A percentile compares a stretch with the other conserved stretches of the same genome.
Conservation (phyloP, 2,888 invertebrate genomes). For the Trissoscelio sp. region DNA sequence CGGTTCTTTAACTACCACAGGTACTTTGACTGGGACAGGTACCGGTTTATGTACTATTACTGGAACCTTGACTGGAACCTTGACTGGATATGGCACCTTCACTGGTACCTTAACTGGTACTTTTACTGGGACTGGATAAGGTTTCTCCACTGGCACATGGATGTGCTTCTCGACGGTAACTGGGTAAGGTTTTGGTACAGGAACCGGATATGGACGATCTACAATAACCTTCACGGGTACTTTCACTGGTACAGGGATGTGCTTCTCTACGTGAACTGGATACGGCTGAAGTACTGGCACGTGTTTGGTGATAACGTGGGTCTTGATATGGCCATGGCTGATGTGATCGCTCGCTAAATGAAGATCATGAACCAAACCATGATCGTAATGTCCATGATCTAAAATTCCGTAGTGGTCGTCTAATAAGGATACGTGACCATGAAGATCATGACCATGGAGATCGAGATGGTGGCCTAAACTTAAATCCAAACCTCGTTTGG, state of each 20-base stretch:
- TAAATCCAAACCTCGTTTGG: constrained; percentile 79
- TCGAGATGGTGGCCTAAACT: constrained; percentile 73
- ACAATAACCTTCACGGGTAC: constrained; percentile 64
- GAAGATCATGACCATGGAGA: neutral
- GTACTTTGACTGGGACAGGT: constrained; percentile 75
- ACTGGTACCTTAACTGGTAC: constrained; percentile 78
- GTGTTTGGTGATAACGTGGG: constrained; percentile 80
- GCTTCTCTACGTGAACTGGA: constrained; percentile 63
- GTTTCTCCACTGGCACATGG: constrained; percentile 78
- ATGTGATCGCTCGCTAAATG: constrained; percentile 64
- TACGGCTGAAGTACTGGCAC: constrained; percentile 61
- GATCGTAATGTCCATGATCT: constrained; percentile 61
- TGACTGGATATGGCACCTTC: constrained; percentile 78
- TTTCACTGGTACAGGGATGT: constrained; percentile 63
- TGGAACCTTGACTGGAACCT: constrained; percentile 79
- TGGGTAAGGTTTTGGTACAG: constrained; percentile 79
- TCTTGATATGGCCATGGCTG: constrained; percentile 74
- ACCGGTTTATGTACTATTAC: constrained; percentile 75
- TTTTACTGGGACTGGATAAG: constrained; percentile 77
- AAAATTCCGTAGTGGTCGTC: no score
- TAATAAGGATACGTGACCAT: no score
- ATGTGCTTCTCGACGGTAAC: constrained; percentile 79
- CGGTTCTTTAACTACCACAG: constrained; percentile 74
- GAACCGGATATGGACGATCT: constrained; percentile 78
- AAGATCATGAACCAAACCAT: constrained; percentile 62